A percentile compares a stretch with the other conserved stretches of the same genome.
These are phyloP conservation scores for Silvanus unidentatus DNA, from an alignment of 2,888 invertebrate species.

Conservation along the genomic window DNA sequence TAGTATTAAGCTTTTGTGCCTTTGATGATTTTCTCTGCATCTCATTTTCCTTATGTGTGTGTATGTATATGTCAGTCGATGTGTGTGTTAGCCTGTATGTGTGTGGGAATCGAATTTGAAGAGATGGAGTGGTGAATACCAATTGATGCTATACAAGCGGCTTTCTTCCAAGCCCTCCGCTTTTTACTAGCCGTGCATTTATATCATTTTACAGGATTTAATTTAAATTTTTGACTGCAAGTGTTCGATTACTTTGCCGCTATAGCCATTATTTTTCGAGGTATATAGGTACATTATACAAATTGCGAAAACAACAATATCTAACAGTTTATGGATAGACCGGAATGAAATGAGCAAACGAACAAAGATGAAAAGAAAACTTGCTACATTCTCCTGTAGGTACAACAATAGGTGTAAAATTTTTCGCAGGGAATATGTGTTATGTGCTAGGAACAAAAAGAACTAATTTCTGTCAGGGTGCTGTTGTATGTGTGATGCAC, in stretches of 20 bases:
- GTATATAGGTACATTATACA: too few relatives aligned
- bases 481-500: too few relatives aligned
- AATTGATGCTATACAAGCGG: slow-evolving; percentile 42
- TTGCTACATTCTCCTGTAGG: slow-evolving; percentile 4
- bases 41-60: slow-evolving; percentile 40
- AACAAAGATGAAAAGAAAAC: slow-evolving; percentile 12
- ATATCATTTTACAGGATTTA: slow-evolving; percentile 25
- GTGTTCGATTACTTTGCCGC: slow-evolving; percentile 7
- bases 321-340: slow-evolving; percentile 15
- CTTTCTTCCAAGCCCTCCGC: slow-evolving; percentile 28
- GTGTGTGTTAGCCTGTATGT: slow-evolving; percentile 20
- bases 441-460: slow-evolving; percentile 22
- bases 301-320: slow-evolving; percentile 28
- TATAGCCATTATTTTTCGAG: too few relatives aligned
- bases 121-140: slow-evolving; percentile 47
- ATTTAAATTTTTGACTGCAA: slow-evolving; percentile 19
- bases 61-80: too few relatives aligned
- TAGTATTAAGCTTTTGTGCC: slow-evolving; percentile 47
- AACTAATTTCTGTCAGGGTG: slow-evolving; percentile 36
- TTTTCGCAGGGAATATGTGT: too few relatives aligned
- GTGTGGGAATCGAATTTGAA: slow-evolving; percentile 47
- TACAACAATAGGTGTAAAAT: slow-evolving; percentile 25
- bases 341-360: slow-evolving; percentile 24
- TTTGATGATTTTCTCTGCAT: slow-evolving; percentile 50
- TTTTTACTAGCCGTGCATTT: slow-evolving; percentile 20